A percentile compares a stretch with the other conserved stretches of the same genome.
phyloP scores from a whole-genome alignment of 2,797 vertebrate species.

The Chloroceryle amazona region DNA sequence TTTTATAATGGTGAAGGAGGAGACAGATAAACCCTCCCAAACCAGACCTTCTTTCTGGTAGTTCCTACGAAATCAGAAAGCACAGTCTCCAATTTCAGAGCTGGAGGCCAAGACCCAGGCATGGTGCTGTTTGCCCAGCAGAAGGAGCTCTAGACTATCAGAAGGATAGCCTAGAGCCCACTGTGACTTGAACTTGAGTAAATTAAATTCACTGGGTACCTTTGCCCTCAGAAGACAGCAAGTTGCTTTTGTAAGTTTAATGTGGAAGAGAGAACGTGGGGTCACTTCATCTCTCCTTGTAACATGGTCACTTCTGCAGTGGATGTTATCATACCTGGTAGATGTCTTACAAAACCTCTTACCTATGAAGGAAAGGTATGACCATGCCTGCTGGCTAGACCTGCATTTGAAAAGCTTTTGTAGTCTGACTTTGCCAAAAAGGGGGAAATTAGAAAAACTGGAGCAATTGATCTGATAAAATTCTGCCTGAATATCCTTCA shows the following conservation, averaged over 20 bases:
- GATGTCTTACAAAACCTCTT: too few relatives aligned
- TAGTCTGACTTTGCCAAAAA: background rate
- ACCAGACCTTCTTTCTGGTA: background rate
- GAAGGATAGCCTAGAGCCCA: background rate
- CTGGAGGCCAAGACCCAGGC: background rate
- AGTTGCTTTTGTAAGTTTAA: background rate
- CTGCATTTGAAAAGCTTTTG: background rate
- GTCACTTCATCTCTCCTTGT: background rate
- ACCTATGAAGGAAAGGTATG: background rate
- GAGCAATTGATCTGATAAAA: background rate
- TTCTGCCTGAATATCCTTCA: background rate
- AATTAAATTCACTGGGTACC: background rate
- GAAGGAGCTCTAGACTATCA: conserved; percentile 17
- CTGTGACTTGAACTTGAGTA: background rate
- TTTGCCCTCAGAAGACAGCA: background rate
- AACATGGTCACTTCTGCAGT: background rate
- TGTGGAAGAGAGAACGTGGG: too few relatives aligned
- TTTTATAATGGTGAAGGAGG: background rate
- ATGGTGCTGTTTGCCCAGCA: background rate
- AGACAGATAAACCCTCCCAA: background rate
- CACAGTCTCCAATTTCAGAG: background rate
- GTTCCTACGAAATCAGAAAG: background rate
- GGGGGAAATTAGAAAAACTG: background rate
- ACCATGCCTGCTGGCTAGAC: background rate
- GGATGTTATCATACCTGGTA: background rate